Conservation (phyloP, 1,140 invertebrate species). For the Rhyzopertha dominica region DNA sequence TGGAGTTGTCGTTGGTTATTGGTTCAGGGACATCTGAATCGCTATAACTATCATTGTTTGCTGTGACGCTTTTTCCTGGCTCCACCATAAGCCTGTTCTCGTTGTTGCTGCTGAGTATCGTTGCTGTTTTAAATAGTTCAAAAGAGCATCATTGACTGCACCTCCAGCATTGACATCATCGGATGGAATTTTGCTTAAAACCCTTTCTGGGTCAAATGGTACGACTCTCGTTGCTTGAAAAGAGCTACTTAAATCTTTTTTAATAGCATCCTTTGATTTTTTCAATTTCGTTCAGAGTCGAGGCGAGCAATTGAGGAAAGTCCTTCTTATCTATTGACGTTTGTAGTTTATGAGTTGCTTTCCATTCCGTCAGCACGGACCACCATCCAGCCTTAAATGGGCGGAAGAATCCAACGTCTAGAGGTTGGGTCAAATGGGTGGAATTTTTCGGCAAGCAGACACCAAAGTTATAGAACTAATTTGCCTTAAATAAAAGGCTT, state of each 20-base stretch:
- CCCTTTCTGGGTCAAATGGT: constrained; percentile 8
- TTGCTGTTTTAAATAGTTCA: constrained; percentile 20
- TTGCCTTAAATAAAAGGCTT: constrained; percentile 17
- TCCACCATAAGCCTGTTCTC: constrained; percentile 14
- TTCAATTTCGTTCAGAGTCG: constrained; percentile 12
- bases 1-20: constrained; percentile 8
- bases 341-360: constrained; percentile 11
- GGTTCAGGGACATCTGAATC: constrained; percentile 13
- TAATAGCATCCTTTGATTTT: constrained; percentile 14
- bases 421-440: constrained; percentile 39
- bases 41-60: constrained; percentile 9
- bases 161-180: no score
- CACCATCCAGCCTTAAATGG: constrained; percentile 6
- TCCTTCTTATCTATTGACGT: constrained; percentile 14
- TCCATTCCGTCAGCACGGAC: constrained; percentile 8
- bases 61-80: constrained; percentile 17
- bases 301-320: constrained; percentile 13
- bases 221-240: constrained; percentile 18
- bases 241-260: constrained; percentile 13
- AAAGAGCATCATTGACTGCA: constrained; percentile 4
- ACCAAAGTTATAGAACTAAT: constrained; percentile 27
- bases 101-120: constrained; percentile 14
- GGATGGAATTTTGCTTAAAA: constrained; percentile 18
- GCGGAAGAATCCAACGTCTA: constrained; percentile 37
- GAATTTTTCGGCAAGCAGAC: constrained; percentile 39